Base-by-base conservation (phyloP, 1,140 invertebrate species). In the Sinonovacula constricta region DNA sequence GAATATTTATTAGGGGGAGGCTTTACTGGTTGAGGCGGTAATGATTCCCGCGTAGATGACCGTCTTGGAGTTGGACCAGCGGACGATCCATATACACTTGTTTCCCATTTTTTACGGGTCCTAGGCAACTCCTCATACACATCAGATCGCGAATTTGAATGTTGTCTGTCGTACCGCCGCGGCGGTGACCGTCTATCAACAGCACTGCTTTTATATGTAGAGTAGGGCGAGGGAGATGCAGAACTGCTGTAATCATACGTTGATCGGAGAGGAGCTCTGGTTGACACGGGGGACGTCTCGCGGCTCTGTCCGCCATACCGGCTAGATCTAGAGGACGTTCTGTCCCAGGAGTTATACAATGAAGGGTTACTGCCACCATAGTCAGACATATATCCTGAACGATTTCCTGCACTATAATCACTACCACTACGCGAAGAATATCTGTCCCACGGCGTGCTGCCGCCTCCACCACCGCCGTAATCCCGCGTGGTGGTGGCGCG, bases 331-430 rank as follows among this genome's bases (percentile, higher is more conserved):
- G 85, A 81, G 3, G 87, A 87, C 30, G 74, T 77, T 49, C 85
- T 71, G 54, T 88, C 86, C 81, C 82, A 88, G 1, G 87, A 89
- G 26, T 84, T 82, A 69, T 87, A 89, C 4, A 85, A 81, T 3
- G 83, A 83, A 7, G 81, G 79, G 56, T 79, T 86, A 53, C 88
- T 87, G 0, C 87, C 86, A 7, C 88, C 88, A 80, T 87, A 88
- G 75, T 90, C 88, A 10, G 88, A 89, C 69, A 88, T 83, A 80
- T 89, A 89, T 26, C 89, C 87, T 36, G 87, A 87, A 54, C 81
- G 82, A 60, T 68, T 85, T n/a, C n/a, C n/a, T n/a, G n/a, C n/a
- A 36, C 80, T 84, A 65, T 87, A 86, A 65, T 88, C 85, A 24
- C 85, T 85, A n/a, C 68, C 74, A 80, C 81, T 85, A 39, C 82